Conservation (phyloP, 2,797 vertebrate genomes). For the Vespertilio murinus region DNA sequence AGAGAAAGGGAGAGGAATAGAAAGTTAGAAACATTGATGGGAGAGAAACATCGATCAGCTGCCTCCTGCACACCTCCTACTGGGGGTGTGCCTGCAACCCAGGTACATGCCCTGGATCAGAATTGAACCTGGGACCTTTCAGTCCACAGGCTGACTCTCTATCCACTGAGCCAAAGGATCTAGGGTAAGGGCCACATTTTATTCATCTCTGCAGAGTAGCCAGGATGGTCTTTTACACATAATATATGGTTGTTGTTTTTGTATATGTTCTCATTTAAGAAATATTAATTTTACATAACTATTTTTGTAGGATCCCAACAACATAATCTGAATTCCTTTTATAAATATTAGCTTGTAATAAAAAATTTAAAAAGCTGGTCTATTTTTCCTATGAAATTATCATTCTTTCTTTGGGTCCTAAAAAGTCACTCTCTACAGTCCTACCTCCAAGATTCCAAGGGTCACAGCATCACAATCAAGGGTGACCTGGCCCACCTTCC, state of each 20-base stretch:
- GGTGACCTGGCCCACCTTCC: not conserved
- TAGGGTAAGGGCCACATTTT: not conserved
- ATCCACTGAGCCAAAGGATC: no score
- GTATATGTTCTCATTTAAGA: not conserved
- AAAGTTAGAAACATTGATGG: no score
- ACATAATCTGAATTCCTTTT: not conserved
- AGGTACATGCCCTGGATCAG: no score
- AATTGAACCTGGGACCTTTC: no score
- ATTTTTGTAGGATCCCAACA: not conserved
- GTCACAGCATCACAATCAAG: not conserved
- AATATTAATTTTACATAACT: not conserved
- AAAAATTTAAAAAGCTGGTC: not conserved
- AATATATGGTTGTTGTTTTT: not conserved
- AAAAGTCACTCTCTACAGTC: not conserved
- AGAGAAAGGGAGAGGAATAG: no score
- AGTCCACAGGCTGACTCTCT: no score
- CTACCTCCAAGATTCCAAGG: not conserved
- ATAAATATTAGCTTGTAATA: not conserved
- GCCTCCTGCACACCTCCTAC: no score
- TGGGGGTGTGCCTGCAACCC: no score
- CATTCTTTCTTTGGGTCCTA: not conserved
- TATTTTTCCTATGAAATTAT: not conserved
- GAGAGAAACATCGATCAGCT: no score
- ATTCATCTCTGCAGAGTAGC: not conserved
- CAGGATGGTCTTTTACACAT: not conserved